Conservation (phyloP, 2,797 vertebrate genomes). For the Pyrocephalus nanus region DNA sequence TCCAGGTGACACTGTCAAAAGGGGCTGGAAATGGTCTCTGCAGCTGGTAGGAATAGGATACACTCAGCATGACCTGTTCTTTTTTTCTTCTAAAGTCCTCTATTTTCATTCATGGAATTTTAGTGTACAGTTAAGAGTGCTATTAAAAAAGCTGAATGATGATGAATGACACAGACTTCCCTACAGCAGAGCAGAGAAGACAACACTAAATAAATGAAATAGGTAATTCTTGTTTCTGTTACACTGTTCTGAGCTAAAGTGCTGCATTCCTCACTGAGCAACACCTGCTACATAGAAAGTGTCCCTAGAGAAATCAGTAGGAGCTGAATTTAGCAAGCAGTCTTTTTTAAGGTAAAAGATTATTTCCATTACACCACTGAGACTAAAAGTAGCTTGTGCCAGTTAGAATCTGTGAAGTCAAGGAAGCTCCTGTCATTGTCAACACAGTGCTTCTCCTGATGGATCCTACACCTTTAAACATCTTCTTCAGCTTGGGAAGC, state of each 20-base stretch:
- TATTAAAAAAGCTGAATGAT: not conserved
- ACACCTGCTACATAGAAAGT: not conserved
- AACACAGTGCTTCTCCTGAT: not conserved
- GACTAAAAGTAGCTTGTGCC: not conserved
- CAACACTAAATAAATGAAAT: not conserved
- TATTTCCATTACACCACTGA: not conserved
- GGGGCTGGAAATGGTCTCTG: not conserved
- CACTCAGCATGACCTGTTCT: fast-evolving
- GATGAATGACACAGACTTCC: not conserved
- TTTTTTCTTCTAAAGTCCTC: not conserved
- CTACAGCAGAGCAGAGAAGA: not conserved
- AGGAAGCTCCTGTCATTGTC: not conserved
- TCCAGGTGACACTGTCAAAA: not conserved
- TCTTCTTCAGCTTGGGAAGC: not conserved
- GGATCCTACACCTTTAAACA: not conserved
- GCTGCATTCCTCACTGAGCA: not conserved
- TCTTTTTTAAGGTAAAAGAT: not conserved
- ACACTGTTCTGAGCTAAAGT: not conserved
- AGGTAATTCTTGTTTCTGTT: not conserved
- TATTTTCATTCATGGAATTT: not conserved
- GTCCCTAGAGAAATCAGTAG: not conserved
- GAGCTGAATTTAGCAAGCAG: not conserved
- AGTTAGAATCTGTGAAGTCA: not conserved
- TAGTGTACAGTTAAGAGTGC: not conserved
- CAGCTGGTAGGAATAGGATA: not conserved